phyloP scores from a whole-genome alignment of 2,797 vertebrate genomes.

The Pantherophis vulpinus region DNA sequence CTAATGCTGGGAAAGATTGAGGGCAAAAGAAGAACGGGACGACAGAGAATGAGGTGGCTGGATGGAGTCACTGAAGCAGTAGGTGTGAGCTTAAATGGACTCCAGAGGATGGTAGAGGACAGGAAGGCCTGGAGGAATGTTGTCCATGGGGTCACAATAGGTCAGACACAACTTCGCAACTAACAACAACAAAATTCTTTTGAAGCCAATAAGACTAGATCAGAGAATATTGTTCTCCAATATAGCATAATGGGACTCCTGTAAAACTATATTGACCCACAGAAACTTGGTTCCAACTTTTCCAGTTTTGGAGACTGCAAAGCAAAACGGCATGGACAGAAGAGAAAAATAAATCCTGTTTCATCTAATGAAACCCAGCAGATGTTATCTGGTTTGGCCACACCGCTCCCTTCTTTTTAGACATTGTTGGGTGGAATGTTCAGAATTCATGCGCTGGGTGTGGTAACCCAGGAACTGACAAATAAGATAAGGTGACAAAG shows the following conservation, averaged over 20 bases:
- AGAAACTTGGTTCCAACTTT: background rate
- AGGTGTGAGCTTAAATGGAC: no score
- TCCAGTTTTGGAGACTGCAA: constrained; percentile 2
- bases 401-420: background rate
- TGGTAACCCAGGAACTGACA: constrained; percentile 2
- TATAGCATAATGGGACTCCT: background rate
- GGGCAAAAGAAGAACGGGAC: no score
- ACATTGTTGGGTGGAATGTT: background rate
- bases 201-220: background rate
- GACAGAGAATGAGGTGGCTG: no score
- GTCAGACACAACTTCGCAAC: no score
- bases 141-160: no score
- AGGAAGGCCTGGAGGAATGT: no score
- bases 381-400: background rate
- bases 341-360: background rate
- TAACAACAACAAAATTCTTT: no score
- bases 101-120: no score
- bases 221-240: background rate
- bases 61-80: no score
- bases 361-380: background rate
- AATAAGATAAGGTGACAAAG: background rate
- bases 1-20: no score
- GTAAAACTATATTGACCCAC: background rate
- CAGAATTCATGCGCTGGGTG: background rate
- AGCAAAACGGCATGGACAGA: background rate